Conservation (phyloP, 2,888 invertebrate genomes). For the Drosophila demipolita region DNA sequence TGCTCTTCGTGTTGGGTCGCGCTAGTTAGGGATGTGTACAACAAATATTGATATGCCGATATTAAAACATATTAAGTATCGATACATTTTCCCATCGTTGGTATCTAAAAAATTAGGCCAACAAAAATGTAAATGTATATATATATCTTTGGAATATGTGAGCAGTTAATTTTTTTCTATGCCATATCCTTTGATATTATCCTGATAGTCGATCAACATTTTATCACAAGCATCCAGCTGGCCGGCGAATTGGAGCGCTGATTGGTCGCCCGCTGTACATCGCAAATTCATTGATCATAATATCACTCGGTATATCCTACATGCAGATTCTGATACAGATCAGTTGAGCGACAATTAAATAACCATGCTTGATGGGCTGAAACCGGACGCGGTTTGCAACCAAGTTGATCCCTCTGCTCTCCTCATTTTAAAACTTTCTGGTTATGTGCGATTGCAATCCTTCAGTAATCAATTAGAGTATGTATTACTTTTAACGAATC, state of each 20-base stretch:
- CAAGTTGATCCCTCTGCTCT: not conserved
- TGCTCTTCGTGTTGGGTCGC: conserved; percentile 10
- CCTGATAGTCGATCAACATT: not conserved
- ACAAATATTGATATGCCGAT: conserved; percentile 26
- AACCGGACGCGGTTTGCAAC: not conserved
- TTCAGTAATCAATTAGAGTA: conserved; percentile 4
- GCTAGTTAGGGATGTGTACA: conserved; percentile 16
- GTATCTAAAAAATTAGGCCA: not conserved
- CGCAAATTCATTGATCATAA: conserved; percentile 24
- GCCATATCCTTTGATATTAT: not conserved
- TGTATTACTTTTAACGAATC: not conserved
- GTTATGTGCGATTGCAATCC: not conserved
- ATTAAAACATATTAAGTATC: not conserved
- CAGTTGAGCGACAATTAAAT: conserved; percentile 12
- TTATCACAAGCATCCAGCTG: too few relatives aligned
- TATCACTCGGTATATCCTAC: conserved; percentile 15
- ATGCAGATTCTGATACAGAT: conserved; percentile 14
- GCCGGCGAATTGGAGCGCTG: too few relatives aligned
- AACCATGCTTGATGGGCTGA: conserved; percentile 18
- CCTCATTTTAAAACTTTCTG: not conserved
- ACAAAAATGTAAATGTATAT: not conserved
- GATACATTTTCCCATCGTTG: not conserved
- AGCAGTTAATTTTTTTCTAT: not conserved
- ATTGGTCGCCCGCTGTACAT: conserved; percentile 9
- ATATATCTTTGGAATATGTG: too few relatives aligned